These are phyloP conservation scores for Xenopus tropicalis DNA, from an alignment of 2,113 vertebrate genomes.

Conservation along the genomic window UCB_Xtro_10.0 CM004443.2:26787001-26787500, in stretches of 20 bases:
- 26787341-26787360: slow-evolving; percentile 86
- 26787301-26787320: slow-evolving; percentile 82
- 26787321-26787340: slow-evolving; percentile 85
- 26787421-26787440: slow-evolving; percentile 29
- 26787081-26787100: slow-evolving; percentile 1
- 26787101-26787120: slow-evolving; percentile 47
- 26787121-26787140: slow-evolving; percentile 63
- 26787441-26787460: slow-evolving; percentile 2
- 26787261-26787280: slow-evolving; percentile 81
- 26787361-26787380: slow-evolving; percentile 71
- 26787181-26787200: slow-evolving; percentile 69
- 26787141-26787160: slow-evolving; percentile 81
- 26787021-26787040: too few species aligned
- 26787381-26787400: slow-evolving; percentile 49
- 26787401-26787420: slow-evolving; percentile 17
- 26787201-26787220: slow-evolving; percentile 78
- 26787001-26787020: too few species aligned
- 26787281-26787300: slow-evolving; percentile 79
- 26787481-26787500: neutral
- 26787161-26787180: slow-evolving; percentile 71
- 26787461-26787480: neutral
- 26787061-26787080: neutral
- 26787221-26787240: slow-evolving; percentile 74
- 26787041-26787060: neutral
- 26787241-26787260: slow-evolving; percentile 83